Evolutionary conservation across 2,113 vertebrate genomes (phyloP).

Genomic region (Pyrgilauda ruficollis): DNA sequence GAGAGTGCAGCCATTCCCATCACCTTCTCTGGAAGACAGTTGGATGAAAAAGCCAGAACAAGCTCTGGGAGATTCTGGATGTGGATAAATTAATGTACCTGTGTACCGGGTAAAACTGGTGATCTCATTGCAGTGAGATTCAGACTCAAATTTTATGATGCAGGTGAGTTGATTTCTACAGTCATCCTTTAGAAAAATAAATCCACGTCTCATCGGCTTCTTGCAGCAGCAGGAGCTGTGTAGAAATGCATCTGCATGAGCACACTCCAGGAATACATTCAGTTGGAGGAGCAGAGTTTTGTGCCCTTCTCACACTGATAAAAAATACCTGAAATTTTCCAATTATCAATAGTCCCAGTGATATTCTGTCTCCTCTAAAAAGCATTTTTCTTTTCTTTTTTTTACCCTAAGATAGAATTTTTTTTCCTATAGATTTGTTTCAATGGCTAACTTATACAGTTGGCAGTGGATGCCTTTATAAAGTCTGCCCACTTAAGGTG

Average conservation of each 20-base stretch:
- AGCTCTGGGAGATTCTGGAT: neutral
- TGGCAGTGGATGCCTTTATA: neutral
- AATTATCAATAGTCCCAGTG: neutral
- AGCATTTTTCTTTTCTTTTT: accelerated
- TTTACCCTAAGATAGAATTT: neutral
- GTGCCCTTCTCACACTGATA: neutral
- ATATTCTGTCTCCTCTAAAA: neutral
- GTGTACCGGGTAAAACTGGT: neutral
- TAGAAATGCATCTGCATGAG: neutral
- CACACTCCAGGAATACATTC: neutral
- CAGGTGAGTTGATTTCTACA: neutral
- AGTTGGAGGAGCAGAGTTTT: neutral
- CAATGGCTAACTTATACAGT: neutral
- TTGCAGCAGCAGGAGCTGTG: neutral
- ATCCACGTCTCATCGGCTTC: neutral
- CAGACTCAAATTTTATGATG: neutral
- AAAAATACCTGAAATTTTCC: neutral
- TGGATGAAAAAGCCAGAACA: neutral
- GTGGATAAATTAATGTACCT: neutral
- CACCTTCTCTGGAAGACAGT: neutral
- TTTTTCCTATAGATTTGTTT: neutral
- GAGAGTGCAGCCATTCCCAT: neutral
- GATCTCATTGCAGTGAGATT: neutral
- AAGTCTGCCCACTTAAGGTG: neutral
- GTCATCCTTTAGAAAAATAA: neutral